Percentiles rank a stretch among this genome's conserved stretches.
These are phyloP conservation scores for Uropsilus gracilis DNA, from an alignment of 2,113 vertebrate genomes.

Conservation along the genomic window DNA sequence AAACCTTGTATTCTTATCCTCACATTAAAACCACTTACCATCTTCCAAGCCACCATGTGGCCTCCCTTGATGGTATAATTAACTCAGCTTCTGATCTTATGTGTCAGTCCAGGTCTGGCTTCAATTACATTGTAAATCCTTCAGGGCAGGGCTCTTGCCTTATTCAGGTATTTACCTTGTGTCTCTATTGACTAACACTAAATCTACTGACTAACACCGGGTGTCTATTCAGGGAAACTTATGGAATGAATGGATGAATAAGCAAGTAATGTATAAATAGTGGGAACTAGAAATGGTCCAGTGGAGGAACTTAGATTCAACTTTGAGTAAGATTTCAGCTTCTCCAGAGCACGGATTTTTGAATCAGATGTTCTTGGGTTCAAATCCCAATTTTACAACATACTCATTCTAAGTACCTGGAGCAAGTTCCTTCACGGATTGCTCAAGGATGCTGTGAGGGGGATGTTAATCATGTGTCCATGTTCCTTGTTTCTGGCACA, in stretches of 20 bases:
- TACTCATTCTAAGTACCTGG: not conserved
- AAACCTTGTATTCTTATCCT: slow-evolving; percentile 40
- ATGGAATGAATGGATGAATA: not conserved
- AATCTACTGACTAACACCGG: not conserved
- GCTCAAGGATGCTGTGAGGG: not conserved
- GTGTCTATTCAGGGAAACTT: not conserved
- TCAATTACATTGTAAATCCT: not conserved
- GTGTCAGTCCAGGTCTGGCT: not conserved
- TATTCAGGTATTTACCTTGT: slow-evolving; percentile 5
- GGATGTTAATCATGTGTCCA: not conserved
- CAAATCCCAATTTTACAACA: not conserved
- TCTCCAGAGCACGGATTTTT: slow-evolving; percentile 16
- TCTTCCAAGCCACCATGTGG: not conserved
- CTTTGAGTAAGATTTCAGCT: not conserved
- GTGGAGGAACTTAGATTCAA: not conserved
- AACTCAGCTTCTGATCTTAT: slow-evolving; percentile 4
- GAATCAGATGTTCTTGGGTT: not conserved
- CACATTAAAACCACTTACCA: not conserved
- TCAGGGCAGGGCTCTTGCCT: not conserved
- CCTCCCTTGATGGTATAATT: not conserved
- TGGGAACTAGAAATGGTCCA: not conserved
- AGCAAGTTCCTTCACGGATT: not conserved
- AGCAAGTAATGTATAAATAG: not conserved
- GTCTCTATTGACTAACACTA: not conserved
- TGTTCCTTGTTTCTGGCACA: not conserved